Conservation (phyloP, 1,140 invertebrate genomes). For the Cotesia glomerata region DNA sequence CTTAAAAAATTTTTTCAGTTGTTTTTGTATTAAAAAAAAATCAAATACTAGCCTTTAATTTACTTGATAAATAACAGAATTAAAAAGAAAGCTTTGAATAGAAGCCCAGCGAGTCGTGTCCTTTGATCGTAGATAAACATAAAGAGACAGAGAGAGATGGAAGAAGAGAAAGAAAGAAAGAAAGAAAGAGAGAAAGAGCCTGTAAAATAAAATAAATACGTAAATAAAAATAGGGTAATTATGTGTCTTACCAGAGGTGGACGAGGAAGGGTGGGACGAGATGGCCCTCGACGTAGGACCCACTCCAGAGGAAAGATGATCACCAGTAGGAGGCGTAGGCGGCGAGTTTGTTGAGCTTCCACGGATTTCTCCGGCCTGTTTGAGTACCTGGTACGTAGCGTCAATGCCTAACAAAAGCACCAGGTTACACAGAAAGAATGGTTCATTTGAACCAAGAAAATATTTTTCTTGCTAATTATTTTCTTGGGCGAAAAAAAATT, state of each 20-base stretch:
- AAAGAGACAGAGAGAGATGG: constrained; percentile 12
- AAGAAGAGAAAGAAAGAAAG: constrained; percentile 42
- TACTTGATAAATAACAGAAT: not conserved
- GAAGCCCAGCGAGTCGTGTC: constrained; percentile 59
- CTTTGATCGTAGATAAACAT: constrained; percentile 35
- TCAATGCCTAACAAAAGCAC: constrained; percentile 73
- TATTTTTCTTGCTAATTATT: too few species aligned
- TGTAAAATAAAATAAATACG: constrained; percentile 10
- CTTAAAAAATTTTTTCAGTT: too few species aligned
- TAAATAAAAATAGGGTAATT: constrained; percentile 70
- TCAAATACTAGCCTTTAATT: too few species aligned
- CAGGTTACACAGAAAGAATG: constrained; percentile 9
- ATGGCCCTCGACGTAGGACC: constrained; percentile 58
- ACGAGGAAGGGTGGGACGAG: constrained; percentile 65
- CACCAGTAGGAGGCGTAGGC: constrained; percentile 60
- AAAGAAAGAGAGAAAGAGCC: constrained; percentile 33
- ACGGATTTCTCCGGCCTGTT: constrained; percentile 86
- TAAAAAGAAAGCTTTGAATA: constrained; percentile 36
- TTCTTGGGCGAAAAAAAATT: too few species aligned
- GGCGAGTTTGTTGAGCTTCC: constrained; percentile 62
- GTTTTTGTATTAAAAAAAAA: too few species aligned
- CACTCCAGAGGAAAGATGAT: constrained; percentile 55
- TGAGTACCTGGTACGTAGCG: constrained; percentile 90
- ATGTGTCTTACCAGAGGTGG: constrained; percentile 72
- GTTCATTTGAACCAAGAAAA: too few species aligned